phyloP scores from a whole-genome alignment of 2,113 vertebrate species.

The Phasianus colchicus region DNA sequence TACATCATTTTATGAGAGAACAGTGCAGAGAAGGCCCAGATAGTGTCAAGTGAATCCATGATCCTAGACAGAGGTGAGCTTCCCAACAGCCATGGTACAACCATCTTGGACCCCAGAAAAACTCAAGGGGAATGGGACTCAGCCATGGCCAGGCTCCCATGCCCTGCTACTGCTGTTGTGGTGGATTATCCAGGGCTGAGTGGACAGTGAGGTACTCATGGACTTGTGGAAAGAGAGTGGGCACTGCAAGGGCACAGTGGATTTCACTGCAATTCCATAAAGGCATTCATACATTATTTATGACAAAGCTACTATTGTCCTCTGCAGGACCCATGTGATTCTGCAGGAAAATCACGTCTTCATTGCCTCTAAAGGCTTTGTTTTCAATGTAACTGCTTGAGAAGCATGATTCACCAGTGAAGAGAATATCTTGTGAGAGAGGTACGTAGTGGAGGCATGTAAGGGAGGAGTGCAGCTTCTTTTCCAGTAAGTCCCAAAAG shows the following conservation, averaged over 20 bases:
- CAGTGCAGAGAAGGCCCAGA: background rate
- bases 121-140: rapidly evolving
- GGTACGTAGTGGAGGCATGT: background rate
- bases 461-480: background rate
- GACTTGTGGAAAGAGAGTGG: background rate
- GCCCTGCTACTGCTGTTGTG: background rate
- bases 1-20: background rate
- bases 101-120: background rate
- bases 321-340: background rate
- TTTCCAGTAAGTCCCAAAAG: background rate
- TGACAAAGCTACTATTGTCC: slow-evolving; percentile 26
- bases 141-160: rapidly evolving
- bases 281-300: background rate
- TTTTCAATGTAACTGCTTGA: background rate
- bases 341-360: background rate
- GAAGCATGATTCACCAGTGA: background rate
- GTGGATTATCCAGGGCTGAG: background rate
- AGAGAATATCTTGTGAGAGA: background rate
- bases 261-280: background rate
- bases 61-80: background rate
- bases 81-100: rapidly evolving
- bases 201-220: rapidly evolving
- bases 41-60: background rate
- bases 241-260: background rate
- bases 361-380: background rate